These are phyloP conservation scores for Hylia prasina DNA, from an alignment of 2,113 vertebrate species.

Conservation along the genomic window DNA sequence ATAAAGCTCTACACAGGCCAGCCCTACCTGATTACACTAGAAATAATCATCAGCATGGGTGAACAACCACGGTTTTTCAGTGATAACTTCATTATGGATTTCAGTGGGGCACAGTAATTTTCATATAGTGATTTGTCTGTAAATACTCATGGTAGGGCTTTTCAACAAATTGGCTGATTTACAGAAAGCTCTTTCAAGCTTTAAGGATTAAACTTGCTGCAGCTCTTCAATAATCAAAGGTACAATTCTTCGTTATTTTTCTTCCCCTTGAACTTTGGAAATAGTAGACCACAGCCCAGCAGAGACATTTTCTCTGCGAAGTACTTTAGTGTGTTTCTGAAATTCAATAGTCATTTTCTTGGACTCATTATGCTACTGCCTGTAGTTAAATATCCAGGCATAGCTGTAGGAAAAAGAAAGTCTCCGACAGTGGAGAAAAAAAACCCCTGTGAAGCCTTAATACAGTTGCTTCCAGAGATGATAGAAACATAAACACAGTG, in stretches of 20 bases:
- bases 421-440: neutral
- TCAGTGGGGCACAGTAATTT: neutral
- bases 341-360: neutral
- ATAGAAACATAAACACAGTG: neutral
- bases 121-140: neutral
- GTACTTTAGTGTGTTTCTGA: neutral
- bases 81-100: neutral
- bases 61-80: neutral
- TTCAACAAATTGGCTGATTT: neutral
- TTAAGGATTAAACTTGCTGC: neutral
- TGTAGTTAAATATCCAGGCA: neutral
- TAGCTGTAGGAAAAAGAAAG: neutral
- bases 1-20: neutral
- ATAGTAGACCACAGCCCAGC: neutral
- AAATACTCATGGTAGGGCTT: neutral
- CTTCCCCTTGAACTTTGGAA: neutral
- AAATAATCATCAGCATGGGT: neutral
- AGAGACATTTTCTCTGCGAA: neutral
- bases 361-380: neutral
- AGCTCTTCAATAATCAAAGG: neutral
- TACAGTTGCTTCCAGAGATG: neutral
- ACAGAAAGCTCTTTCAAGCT: neutral
- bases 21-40: neutral
- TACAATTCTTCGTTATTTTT: neutral
- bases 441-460: neutral